Evolutionary conservation across 1,140 invertebrate species (phyloP).

Genomic region (Pectinophora gossypiella): DNA sequence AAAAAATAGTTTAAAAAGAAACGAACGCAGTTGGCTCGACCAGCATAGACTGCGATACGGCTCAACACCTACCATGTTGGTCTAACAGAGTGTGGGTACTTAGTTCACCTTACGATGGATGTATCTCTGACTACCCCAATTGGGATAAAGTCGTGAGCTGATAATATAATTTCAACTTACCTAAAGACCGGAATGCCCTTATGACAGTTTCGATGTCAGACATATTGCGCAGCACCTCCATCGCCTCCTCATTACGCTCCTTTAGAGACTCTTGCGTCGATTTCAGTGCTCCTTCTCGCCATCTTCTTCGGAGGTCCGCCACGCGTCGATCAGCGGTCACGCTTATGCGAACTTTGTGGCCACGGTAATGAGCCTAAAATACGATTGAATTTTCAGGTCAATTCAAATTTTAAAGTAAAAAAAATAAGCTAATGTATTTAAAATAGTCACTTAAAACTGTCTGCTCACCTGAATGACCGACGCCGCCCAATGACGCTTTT

Average conservation of each 20-base stretch:
- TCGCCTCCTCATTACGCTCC: slow-evolving; percentile 64
- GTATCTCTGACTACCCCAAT: no score
- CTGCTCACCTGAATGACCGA: slow-evolving; percentile 80
- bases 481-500: slow-evolving; percentile 73
- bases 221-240: slow-evolving; percentile 60
- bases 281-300: slow-evolving; percentile 63
- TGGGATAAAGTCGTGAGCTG: no score
- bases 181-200: slow-evolving; percentile 58
- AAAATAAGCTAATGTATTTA: neutral
- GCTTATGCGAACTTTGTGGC: slow-evolving; percentile 70
- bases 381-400: neutral
- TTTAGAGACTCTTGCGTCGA: slow-evolving; percentile 62
- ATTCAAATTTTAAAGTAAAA: no score
- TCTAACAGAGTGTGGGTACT: no score
- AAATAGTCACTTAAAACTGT: slow-evolving; percentile 8
- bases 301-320: slow-evolving; percentile 63
- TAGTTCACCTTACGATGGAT: no score
- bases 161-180: no score
- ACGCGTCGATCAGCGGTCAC: slow-evolving; percentile 39
- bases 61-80: no score
- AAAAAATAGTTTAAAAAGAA: no score
- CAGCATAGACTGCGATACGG: no score
- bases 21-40: no score
- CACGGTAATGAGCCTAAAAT: slow-evolving; percentile 77
- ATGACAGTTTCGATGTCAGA: slow-evolving; percentile 65